These are phyloP conservation scores for Hyperopisus bebe DNA, from an alignment of 2,113 vertebrate genomes.

Conservation along the genomic window DNA sequence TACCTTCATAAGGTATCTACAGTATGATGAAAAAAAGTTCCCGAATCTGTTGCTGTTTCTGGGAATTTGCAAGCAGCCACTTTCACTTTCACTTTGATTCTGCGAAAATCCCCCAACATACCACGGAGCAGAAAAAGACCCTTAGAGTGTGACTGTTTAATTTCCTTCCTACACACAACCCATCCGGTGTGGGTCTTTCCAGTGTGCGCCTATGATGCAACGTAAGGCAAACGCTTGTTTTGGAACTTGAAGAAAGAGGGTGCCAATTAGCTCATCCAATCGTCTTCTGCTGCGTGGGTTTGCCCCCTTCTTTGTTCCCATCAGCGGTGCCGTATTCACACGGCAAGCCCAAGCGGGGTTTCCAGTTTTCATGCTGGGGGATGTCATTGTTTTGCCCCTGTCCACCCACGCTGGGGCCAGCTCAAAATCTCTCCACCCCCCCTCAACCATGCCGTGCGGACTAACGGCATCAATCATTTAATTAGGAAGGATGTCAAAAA, in stretches of 20 bases:
- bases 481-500: background rate
- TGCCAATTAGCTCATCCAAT: background rate
- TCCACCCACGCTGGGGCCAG: background rate
- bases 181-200: background rate
- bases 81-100: conserved; percentile 18
- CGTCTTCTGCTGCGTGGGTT: background rate
- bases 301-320: conserved; percentile 23
- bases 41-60: background rate
- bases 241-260: background rate
- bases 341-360: background rate
- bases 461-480: background rate
- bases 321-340: background rate
- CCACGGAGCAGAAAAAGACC: background rate
- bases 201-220: background rate
- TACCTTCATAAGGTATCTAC: too few relatives aligned
- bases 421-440: too few relatives aligned
- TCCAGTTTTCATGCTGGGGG: background rate
- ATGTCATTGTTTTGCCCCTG: background rate
- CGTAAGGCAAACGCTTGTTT: background rate
- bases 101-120: conserved; percentile 11
- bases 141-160: background rate
- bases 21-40: background rate
- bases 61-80: background rate
- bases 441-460: background rate
- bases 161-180: background rate